phyloP scores from a whole-genome alignment of 2,113 vertebrate species.

The Oxyura jamaicensis region DNA sequence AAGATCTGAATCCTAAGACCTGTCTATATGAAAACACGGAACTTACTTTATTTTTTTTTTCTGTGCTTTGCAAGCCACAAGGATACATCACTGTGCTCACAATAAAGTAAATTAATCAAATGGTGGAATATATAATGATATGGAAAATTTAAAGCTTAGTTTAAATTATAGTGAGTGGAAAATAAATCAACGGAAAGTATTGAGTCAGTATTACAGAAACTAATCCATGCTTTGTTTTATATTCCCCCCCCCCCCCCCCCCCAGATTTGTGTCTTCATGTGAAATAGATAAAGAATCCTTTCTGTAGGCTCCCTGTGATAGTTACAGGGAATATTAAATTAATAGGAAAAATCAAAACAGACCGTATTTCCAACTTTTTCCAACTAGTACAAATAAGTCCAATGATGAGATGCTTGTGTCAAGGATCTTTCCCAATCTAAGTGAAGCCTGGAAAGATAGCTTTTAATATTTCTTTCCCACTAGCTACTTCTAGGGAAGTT shows the following conservation, averaged over 20 bases:
- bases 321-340: background rate
- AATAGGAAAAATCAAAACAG: background rate
- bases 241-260: fast-evolving
- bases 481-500: background rate
- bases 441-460: background rate
- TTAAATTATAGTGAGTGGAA: background rate
- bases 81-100: background rate
- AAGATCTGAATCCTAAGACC: background rate
- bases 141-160: background rate
- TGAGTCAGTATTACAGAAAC: background rate
- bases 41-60: background rate
- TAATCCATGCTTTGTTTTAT: background rate
- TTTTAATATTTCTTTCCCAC: background rate
- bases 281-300: background rate
- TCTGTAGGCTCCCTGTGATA: background rate
- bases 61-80: background rate
- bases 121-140: background rate
- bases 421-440: background rate
- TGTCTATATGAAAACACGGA: background rate
- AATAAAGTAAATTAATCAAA: background rate
- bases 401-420: background rate
- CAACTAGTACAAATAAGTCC: background rate
- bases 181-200: background rate
- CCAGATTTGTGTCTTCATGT: background rate
- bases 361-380: background rate